Base-by-base conservation (phyloP, 2,888 invertebrate species). In the Gymnosoma rotundatum region DNA sequence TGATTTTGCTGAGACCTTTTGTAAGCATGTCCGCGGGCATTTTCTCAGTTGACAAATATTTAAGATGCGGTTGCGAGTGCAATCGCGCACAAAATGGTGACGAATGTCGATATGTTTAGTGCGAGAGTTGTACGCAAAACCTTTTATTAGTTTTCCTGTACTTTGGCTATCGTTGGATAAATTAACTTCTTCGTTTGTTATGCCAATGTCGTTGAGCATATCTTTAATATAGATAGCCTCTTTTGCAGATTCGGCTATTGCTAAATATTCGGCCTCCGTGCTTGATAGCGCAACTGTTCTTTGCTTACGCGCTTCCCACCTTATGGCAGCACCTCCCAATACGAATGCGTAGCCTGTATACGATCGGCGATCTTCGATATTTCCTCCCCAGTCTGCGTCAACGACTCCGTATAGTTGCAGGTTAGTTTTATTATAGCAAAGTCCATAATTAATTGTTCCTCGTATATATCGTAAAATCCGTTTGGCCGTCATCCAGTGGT, bases 271-370 rank as follows among this genome's bases (percentile, higher is more conserved):
- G 3, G 87, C 73, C 38, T 87, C 87, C 4, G 86, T 85, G 38
- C 84, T 86, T 3, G 83, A 87, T 18, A 86, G 64, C 8, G 86
- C 69, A 2, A 86, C 80, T 1, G 83, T 86, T 16, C 74, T 70
- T 69, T 86, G 87, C 20, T 87, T 87, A 2, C 84, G 78, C n/a
- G 83, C 80, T 20, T 88, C 83, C 86, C 87, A 88, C 21, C 83
- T 86, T 9, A 87, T 78, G 9, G 79, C 81, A 10, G 78, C 61
- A 18, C 78, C 83, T 6, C 67, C 60, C 25, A 86, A 36, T 42
- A 78, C 76, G n/a, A 87, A 87, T 9, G 79, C 82, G 18, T 75
- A 87, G 16, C 87, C 87, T 0, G 85, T 76, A 18, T 86, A 87
- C 2, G 86, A 88, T 25, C 78, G 61, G 7, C 87, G 61, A 16